Evolutionary conservation across 2,888 invertebrate genomes (phyloP), one percentile per base, ranked within the genome.

Genomic region (Tenodera sinensis): DNA sequence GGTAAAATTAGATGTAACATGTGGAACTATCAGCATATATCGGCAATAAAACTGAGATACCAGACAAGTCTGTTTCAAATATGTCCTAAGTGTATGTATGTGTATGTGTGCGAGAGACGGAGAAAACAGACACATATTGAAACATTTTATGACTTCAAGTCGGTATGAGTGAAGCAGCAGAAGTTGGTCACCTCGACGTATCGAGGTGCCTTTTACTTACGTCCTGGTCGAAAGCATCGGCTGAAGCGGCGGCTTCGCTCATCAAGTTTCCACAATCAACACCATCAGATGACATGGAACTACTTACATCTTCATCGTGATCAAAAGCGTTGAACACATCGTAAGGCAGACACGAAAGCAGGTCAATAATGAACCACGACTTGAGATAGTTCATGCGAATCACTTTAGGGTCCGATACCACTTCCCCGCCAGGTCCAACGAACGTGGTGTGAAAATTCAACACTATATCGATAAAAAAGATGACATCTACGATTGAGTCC

Each of bases 311-410:
- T 95, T 99, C 99, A 93, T 99, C 99, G 94, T 99, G 98, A 94
- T 99, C 99, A 95, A 99, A 99, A 92, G 99, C 99, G 94, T 99
- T 99, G 96, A 99, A 99, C 92, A 99, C 99, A 95, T 99, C 99
- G 94, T 99, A 99, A 91, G 99, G 99, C 94, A 99, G 96, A 94
- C 99, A 99, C 92, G 99, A 99, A 91, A 99, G 96, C 93, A 99
- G 96, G 94, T 99, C 99, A 93, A 99, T 99, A 92, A 99, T 97
- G 95, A 99, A 99, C 99, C 99, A 99, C 92, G 99, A 99, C 94
- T 98, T 98, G 92, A 99, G 96, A 95, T 99, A 99, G 95, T 99
- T 99, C 97, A 98, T 98, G 92, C 98, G 95, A 93, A 99, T 99
- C 92, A 98, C 98, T 94, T 98, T 98, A 28, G 99, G 99, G 94